Evolutionary conservation across 2,888 invertebrate species (phyloP).

Genomic region (Cephus rjabovi): DNA sequence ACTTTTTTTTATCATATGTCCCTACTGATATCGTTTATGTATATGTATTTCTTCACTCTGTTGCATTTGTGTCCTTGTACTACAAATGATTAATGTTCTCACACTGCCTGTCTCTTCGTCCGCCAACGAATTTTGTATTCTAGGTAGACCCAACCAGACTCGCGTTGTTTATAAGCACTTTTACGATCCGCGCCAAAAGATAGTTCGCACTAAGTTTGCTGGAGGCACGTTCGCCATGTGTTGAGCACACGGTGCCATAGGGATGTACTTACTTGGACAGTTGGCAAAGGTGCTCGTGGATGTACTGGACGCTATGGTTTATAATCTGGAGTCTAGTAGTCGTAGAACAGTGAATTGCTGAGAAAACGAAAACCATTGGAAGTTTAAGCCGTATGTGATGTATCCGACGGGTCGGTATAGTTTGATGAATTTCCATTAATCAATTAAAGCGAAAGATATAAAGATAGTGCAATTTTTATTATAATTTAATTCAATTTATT

Average conservation of each 20-base stretch:
- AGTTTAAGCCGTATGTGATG: background rate
- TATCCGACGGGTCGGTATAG: background rate
- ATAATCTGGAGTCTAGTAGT: background rate
- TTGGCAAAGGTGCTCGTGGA: background rate
- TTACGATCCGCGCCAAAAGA: conserved; percentile 7
- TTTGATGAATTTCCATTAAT: background rate
- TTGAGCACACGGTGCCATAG: conserved; percentile 42
- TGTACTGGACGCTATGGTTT: background rate
- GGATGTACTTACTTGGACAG: background rate
- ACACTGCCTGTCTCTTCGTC: background rate
- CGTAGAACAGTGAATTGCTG: background rate
- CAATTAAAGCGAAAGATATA: background rate
- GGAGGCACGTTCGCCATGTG: conserved; percentile 45
- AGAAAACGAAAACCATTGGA: background rate
- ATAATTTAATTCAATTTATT: background rate
- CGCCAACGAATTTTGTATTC: background rate
- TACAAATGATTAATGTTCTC: background rate
- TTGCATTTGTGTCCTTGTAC: background rate
- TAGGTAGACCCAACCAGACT: background rate
- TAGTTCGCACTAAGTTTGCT: conserved; percentile 37
- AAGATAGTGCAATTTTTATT: background rate
- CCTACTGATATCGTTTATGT: background rate
- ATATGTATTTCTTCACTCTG: background rate
- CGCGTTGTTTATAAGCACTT: conserved; percentile 24
- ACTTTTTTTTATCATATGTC: background rate